Conservation (phyloP, 2,113 vertebrate genomes). For the Gobius niger region DNA sequence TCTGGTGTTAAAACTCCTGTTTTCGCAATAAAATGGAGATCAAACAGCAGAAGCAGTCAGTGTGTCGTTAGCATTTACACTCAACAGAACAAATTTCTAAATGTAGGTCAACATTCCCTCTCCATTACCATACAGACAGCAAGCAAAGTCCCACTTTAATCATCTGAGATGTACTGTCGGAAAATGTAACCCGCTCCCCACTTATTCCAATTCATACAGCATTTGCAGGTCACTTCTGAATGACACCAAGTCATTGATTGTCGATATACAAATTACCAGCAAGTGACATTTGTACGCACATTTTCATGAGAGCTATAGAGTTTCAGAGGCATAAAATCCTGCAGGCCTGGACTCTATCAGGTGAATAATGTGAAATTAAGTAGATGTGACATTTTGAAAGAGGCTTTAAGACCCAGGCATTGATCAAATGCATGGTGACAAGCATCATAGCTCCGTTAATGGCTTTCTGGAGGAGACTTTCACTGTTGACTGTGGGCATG, state of each 20-base stretch:
- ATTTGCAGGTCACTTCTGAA: conserved; percentile 19
- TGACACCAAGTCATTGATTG: conserved; percentile 12
- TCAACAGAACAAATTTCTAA: background rate
- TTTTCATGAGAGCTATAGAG: conserved; percentile 27
- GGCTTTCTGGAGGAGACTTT: conserved; percentile 42
- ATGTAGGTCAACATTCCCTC: background rate
- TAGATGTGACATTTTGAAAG: conserved; percentile 69
- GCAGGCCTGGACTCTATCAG: conserved; percentile 32
- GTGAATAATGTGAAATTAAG: conserved; percentile 67
- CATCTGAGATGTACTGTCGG: conserved; percentile 4
- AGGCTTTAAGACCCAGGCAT: conserved; percentile 57
- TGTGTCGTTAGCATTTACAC: background rate
- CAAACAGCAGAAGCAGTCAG: conserved; percentile 14
- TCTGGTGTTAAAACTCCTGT: conserved; percentile 62
- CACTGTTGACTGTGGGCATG: conserved; percentile 25
- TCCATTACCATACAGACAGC: background rate
- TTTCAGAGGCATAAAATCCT: conserved; percentile 44
- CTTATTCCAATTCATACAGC: conserved; percentile 14
- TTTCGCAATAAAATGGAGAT: conserved; percentile 30
- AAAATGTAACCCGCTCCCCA: background rate
- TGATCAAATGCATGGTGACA: conserved; percentile 62
- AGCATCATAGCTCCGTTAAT: conserved; percentile 62
- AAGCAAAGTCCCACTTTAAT: background rate
- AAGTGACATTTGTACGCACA: conserved; percentile 46
- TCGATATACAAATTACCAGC: conserved; percentile 39